phyloP scores from a whole-genome alignment of 2,888 invertebrate species.

The Rambutsinella grinnellia region DNA sequence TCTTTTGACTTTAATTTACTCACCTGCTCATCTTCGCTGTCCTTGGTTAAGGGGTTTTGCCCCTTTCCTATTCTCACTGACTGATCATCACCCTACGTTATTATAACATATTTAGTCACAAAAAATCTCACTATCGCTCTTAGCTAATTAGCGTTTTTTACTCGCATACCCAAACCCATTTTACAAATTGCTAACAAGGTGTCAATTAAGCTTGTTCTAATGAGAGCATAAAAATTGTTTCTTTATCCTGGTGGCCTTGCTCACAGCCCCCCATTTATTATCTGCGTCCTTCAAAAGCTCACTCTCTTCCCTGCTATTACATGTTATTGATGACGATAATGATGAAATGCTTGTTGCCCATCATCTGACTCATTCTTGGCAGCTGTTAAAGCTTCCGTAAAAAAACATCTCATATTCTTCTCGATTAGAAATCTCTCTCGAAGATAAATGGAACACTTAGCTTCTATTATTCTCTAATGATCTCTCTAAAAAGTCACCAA shows the following conservation, averaged over 20 bases:
- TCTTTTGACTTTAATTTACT: constrained; percentile 23
- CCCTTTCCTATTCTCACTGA: constrained; percentile 38
- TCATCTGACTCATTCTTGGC: not conserved
- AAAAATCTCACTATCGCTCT: not conserved
- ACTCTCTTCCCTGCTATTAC: not conserved
- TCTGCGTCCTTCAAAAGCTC: constrained; percentile 1
- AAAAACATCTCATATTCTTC: too few species aligned
- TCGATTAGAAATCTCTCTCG: too few species aligned
- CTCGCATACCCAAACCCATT: not conserved
- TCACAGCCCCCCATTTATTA: not conserved
- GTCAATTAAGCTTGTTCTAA: constrained; percentile 38
- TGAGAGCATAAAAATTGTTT: constrained; percentile 19
- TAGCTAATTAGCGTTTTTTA: too few species aligned
- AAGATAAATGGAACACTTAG: too few species aligned
- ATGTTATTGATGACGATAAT: not conserved
- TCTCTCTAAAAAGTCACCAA: too few species aligned
- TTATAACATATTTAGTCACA: not conserved
- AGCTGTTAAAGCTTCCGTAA: too few species aligned
- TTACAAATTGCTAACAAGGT: constrained; percentile 35
- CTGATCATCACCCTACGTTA: constrained; percentile 27
- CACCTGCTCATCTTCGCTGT: constrained; percentile 69
- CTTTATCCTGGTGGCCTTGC: not conserved
- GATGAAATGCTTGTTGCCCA: not conserved
- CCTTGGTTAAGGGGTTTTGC: constrained; percentile 33
- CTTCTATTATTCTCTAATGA: too few species aligned